These are phyloP conservation scores for Brachyhypopomus gauderio DNA, from an alignment of 2,113 vertebrate genomes.

Conservation along the genomic window DNA sequence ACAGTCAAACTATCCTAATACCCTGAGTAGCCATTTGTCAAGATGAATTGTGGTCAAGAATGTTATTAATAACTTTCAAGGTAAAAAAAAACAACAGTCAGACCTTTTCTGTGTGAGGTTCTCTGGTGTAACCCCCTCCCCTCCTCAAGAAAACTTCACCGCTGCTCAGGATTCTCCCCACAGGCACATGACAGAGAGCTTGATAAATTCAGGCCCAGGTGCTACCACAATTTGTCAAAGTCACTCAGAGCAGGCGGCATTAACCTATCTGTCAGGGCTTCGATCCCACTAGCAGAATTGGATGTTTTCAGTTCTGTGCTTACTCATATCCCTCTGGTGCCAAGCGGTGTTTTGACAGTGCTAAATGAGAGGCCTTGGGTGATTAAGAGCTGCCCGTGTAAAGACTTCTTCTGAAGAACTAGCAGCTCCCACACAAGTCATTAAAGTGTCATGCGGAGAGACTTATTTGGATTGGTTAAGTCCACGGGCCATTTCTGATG, in stretches of 20 bases:
- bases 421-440: neutral
- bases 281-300: slow-evolving; percentile 63
- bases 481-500: slow-evolving; percentile 34
- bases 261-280: slow-evolving; percentile 79
- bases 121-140: neutral
- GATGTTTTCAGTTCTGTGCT: slow-evolving; percentile 59
- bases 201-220: slow-evolving; percentile 88
- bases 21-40: slow-evolving; percentile 77
- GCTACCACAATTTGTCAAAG: slow-evolving; percentile 83
- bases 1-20: slow-evolving; percentile 74
- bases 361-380: slow-evolving; percentile 67
- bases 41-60: slow-evolving; percentile 80
- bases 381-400: slow-evolving; percentile 44
- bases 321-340: slow-evolving; percentile 56
- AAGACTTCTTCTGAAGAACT: slow-evolving; percentile 52
- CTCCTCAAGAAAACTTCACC: slow-evolving; percentile 66
- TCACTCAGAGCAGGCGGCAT: slow-evolving; percentile 78
- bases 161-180: slow-evolving; percentile 64
- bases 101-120: slow-evolving; percentile 51
- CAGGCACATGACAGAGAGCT: slow-evolving; percentile 74
- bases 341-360: slow-evolving; percentile 56
- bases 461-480: slow-evolving; percentile 18
- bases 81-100: slow-evolving; percentile 20
- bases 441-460: slow-evolving; percentile 32
- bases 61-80: slow-evolving; percentile 71